Conservation (phyloP, 2,888 invertebrate genomes). For the Plagodis dolabraria region DNA sequence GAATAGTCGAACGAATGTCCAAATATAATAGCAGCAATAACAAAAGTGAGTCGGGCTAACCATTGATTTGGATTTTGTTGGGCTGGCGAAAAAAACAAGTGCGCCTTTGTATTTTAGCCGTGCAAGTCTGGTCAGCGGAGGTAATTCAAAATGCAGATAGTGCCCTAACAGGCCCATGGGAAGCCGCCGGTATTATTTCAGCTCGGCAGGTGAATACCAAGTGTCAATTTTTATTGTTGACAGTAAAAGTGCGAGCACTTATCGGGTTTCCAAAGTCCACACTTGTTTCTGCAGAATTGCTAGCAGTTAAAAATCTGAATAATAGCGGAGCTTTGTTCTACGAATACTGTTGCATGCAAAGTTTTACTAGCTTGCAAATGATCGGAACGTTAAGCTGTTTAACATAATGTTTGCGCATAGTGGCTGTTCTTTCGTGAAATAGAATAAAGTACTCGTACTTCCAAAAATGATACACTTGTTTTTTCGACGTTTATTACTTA, state of each 20-base stretch:
- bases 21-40: constrained; percentile 76
- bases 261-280: constrained; percentile 45
- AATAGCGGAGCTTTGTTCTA: constrained; percentile 5
- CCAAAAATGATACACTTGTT: too few relatives aligned
- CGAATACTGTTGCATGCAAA: constrained; percentile 5
- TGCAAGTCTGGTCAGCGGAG: constrained; percentile 69
- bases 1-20: constrained; percentile 56
- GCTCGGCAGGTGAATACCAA: constrained; percentile 75
- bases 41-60: constrained; percentile 79
- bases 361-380: constrained; percentile 1
- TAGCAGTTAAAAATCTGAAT: constrained; percentile 10
- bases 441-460: neutral
- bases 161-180: constrained; percentile 46
- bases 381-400: constrained; percentile 1
- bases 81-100: constrained; percentile 68
- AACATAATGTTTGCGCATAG: constrained; percentile 1
- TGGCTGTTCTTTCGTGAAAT: neutral
- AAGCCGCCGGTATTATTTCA: constrained; percentile 68
- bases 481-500: too few relatives aligned
- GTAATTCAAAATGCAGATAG: constrained; percentile 56
- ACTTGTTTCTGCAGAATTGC: constrained; percentile 17
- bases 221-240: constrained; percentile 63
- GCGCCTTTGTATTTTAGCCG: constrained; percentile 73
- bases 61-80: constrained; percentile 81
- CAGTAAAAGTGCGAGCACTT: constrained; percentile 43